Evolutionary conservation across 2,888 invertebrate genomes (phyloP).

Genomic region (Leptinotarsa haldemani): DNA sequence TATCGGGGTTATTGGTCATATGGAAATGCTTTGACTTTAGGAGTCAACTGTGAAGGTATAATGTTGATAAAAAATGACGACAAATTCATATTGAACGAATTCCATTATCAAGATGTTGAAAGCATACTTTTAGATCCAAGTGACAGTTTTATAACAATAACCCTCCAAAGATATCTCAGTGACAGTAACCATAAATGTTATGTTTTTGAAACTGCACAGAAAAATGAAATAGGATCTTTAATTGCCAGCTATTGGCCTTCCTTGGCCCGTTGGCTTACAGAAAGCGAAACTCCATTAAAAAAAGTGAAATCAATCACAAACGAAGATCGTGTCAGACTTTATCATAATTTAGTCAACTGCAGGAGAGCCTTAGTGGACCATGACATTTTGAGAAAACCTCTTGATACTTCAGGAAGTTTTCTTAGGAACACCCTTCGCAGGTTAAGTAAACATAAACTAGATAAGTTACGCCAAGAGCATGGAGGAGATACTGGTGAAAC

Average conservation of each 20-base stretch:
- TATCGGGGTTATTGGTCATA: constrained; percentile 96
- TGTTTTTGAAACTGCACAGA: constrained; percentile 90
- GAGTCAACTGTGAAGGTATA: constrained; percentile 91
- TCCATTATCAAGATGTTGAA: constrained; percentile 88
- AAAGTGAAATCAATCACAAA: constrained; percentile 81
- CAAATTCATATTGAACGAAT: constrained; percentile 91
- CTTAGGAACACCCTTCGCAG: constrained; percentile 88
- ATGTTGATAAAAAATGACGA: constrained; percentile 92
- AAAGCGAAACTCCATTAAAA: constrained; percentile 75
- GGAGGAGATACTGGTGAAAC: constrained; percentile 81
- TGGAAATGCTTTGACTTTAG: constrained; percentile 79
- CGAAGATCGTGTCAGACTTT: constrained; percentile 87
- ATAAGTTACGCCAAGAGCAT: constrained; percentile 78
- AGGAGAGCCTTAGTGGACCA: constrained; percentile 86
- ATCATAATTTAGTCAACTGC: constrained; percentile 88
- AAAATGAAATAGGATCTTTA: constrained; percentile 91
- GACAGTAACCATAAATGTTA: constrained; percentile 84
- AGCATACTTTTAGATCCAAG: constrained; percentile 91
- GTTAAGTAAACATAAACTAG: constrained; percentile 85
- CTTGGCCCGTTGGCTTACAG: constrained; percentile 84
- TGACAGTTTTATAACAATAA: constrained; percentile 91
- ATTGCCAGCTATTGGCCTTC: constrained; percentile 92
- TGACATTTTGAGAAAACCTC: constrained; percentile 84
- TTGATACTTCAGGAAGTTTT: constrained; percentile 86
- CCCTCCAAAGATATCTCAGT: constrained; percentile 78